Conservation (phyloP, 1,140 invertebrate genomes). For the Danaus plexippus region DNA sequence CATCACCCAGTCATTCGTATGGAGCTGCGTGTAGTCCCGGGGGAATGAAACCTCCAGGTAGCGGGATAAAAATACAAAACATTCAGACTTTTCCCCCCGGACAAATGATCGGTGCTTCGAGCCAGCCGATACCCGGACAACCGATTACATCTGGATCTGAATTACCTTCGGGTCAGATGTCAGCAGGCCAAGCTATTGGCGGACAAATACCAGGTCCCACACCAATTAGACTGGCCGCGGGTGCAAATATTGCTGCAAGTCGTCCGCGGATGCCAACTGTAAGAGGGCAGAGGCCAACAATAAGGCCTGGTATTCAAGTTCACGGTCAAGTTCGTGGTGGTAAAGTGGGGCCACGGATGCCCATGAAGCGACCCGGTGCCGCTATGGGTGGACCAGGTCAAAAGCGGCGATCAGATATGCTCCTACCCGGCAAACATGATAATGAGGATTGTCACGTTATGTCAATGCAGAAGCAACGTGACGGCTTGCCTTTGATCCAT, state of each 20-base stretch:
- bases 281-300: constrained; percentile 43
- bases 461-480: constrained; percentile 80
- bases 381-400: constrained; percentile 31
- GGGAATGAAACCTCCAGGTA: constrained; percentile 42
- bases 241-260: constrained; percentile 34
- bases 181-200: constrained; percentile 30
- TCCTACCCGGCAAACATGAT: constrained; percentile 66
- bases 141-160: constrained; percentile 15
- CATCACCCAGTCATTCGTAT: constrained; percentile 39
- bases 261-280: constrained; percentile 45
- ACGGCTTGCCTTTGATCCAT: constrained; percentile 80
- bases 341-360: constrained; percentile 46
- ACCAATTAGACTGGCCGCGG: constrained; percentile 48
- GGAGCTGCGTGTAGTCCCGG: constrained; percentile 42
- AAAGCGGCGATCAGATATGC: constrained; percentile 58
- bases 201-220: constrained; percentile 41
- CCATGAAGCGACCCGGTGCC: constrained; percentile 51
- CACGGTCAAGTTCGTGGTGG: constrained; percentile 51
- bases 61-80: constrained; percentile 54
- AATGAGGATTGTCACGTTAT: constrained; percentile 73
- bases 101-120: constrained; percentile 23
- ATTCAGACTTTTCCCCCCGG: constrained; percentile 58
- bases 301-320: constrained; percentile 55
- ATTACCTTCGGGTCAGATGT: constrained; percentile 22
- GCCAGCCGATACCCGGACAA: constrained; percentile 20